These are phyloP conservation scores for Chelonoidis abingdonii DNA, from an alignment of 2,113 vertebrate genomes.

Conservation along the genomic window DNA sequence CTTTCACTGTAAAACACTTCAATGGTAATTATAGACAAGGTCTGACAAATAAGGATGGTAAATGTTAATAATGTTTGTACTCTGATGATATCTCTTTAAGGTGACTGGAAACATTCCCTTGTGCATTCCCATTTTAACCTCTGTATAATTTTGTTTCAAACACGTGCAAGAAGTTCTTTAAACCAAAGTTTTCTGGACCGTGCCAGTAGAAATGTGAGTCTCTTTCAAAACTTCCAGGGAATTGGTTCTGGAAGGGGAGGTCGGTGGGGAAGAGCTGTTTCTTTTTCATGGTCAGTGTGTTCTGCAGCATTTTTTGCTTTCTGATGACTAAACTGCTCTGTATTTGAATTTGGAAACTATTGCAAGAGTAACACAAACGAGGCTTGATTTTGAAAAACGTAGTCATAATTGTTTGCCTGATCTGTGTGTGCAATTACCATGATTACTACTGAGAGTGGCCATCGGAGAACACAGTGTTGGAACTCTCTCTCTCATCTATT, in stretches of 20 bases:
- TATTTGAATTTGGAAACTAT: slow-evolving; percentile 60
- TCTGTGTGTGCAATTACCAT: slow-evolving; percentile 49
- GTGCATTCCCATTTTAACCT: slow-evolving; percentile 31
- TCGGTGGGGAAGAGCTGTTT: slow-evolving; percentile 21
- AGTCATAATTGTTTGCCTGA: slow-evolving; percentile 56
- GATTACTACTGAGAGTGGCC: slow-evolving; percentile 59
- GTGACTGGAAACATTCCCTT: background rate
- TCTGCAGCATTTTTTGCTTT: slow-evolving; percentile 23
- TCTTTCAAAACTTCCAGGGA: slow-evolving; percentile 22
- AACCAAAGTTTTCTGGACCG: background rate
- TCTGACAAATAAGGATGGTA: slow-evolving; percentile 19
- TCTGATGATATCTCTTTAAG: background rate
- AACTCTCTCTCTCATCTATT: slow-evolving; percentile 1
- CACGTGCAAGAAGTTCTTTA: slow-evolving; percentile 29
- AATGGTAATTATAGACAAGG: background rate
- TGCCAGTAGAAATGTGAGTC: slow-evolving; percentile 5
- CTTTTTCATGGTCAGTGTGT: background rate
- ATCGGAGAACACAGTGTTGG: slow-evolving; percentile 44
- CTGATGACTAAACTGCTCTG: slow-evolving; percentile 69
- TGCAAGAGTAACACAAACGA: slow-evolving; percentile 53
- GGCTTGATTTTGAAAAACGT: slow-evolving; percentile 70
- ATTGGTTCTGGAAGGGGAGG: background rate
- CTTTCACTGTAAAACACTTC: background rate
- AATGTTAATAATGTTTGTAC: slow-evolving; percentile 9
- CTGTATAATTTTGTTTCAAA: slow-evolving; percentile 7